These are phyloP conservation scores for Trogon melanurus DNA, from an alignment of 2,113 vertebrate species.

Conservation along the genomic window DNA sequence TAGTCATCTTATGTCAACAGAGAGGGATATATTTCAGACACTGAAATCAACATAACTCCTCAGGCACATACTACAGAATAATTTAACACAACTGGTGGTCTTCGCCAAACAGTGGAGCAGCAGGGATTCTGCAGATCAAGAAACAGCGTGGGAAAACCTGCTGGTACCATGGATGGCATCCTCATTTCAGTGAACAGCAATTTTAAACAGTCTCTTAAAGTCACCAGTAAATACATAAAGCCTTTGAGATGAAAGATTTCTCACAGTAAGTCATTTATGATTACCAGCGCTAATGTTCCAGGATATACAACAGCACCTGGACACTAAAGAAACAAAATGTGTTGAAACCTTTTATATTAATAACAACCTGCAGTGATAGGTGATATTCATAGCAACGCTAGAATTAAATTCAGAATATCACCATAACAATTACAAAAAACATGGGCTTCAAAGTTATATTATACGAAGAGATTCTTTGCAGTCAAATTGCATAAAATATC, in stretches of 20 bases:
- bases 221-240: not conserved
- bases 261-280: not conserved
- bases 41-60: constrained; percentile 1
- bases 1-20: not conserved
- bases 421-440: not conserved
- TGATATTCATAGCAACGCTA: not conserved
- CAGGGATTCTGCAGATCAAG: constrained; percentile 35
- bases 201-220: not conserved
- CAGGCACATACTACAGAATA: not conserved
- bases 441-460: not conserved
- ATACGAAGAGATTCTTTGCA: not conserved
- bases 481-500: not conserved
- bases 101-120: not conserved
- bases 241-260: not conserved
- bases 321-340: not conserved
- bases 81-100: constrained; percentile 24
- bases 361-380: not conserved
- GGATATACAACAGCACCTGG: not conserved
- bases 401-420: not conserved
- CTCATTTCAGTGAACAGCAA: not conserved
- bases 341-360: not conserved
- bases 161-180: not conserved
- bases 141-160: constrained; percentile 33
- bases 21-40: not conserved
- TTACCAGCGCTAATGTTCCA: not conserved